A percentile compares a stretch with the other conserved stretches of the same genome.
These are phyloP conservation scores for Diloba caeruleocephala DNA, from an alignment of 2,888 invertebrate genomes.

Conservation along the genomic window DNA sequence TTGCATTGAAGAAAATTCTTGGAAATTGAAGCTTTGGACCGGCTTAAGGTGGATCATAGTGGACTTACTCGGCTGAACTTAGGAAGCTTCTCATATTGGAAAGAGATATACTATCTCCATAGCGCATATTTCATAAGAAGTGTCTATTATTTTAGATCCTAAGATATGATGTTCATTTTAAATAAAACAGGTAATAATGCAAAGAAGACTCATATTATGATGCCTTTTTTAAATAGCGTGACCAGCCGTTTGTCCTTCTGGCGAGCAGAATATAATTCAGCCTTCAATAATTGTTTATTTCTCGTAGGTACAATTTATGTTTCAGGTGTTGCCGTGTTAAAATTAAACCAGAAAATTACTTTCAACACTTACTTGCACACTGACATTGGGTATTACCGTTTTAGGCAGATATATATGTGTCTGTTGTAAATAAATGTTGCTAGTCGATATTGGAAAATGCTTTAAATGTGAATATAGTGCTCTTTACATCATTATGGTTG, in stretches of 20 bases:
- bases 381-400: conserved; percentile 65
- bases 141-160: background rate
- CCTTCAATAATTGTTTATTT: conserved; percentile 3
- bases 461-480: conserved; percentile 79
- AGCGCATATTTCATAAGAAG: conserved; percentile 30
- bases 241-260: background rate
- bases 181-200: too few relatives aligned
- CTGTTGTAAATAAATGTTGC: conserved; percentile 78
- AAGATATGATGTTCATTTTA: too few relatives aligned
- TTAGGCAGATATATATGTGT: conserved; percentile 47
- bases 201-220: too few relatives aligned
- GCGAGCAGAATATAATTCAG: background rate
- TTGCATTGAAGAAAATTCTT: conserved; percentile 40
- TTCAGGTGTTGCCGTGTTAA: conserved; percentile 54
- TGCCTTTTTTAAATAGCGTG: too few relatives aligned
- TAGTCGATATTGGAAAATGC: conserved; percentile 82
- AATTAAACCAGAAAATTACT: conserved; percentile 48
- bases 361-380: conserved; percentile 66
- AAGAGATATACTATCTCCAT: conserved; percentile 42
- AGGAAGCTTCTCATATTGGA: conserved; percentile 43
- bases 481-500: conserved; percentile 64
- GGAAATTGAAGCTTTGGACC: conserved; percentile 61
- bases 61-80: conserved; percentile 57
- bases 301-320: conserved; percentile 47
- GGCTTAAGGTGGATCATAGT: conserved; percentile 56